A percentile compares a stretch with the other conserved stretches of the same genome.
These are phyloP conservation scores for Callithrix jacchus DNA, from an alignment of 2,113 vertebrate genomes.

Conservation along the genomic window DNA sequence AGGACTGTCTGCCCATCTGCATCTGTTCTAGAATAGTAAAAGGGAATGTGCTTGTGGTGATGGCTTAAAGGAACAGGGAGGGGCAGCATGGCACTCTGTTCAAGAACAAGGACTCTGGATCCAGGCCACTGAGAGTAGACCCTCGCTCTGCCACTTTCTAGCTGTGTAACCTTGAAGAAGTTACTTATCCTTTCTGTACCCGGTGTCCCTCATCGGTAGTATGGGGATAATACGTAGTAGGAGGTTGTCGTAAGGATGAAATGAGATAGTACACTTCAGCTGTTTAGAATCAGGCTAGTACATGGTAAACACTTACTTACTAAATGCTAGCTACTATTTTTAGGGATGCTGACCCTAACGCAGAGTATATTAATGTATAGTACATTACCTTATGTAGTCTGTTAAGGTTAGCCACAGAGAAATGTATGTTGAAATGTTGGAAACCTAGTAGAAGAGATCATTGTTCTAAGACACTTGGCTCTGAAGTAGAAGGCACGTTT, in stretches of 20 bases:
- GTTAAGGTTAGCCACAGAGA: not conserved
- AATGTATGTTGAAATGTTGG: not conserved
- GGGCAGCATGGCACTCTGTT: not conserved
- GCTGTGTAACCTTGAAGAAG: not conserved
- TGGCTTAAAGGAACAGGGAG: not conserved
- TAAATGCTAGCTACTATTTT: not conserved
- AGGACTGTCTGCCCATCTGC: not conserved
- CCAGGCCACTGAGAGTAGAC: not conserved
- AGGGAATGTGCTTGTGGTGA: not conserved
- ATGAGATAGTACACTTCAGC: not conserved
- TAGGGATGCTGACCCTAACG: not conserved
- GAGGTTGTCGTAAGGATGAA: not conserved
- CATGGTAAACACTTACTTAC: not conserved
- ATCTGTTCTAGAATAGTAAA: not conserved
- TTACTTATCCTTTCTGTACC: not conserved
- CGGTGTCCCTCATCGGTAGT: not conserved
- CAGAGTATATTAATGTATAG: not conserved
- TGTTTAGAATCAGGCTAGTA: not conserved
- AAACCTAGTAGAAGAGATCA: not conserved
- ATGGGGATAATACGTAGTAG: too few relatives aligned
- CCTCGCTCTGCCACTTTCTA: not conserved
- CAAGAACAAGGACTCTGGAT: not conserved
- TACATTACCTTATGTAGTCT: not conserved
- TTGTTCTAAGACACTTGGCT: not conserved
- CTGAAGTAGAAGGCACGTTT: not conserved